Percentiles rank a stretch among this genome's conserved stretches.
These are phyloP conservation scores for Coreius guichenoti DNA, from an alignment of 2,797 vertebrate genomes.

Conservation along the genomic window DNA sequence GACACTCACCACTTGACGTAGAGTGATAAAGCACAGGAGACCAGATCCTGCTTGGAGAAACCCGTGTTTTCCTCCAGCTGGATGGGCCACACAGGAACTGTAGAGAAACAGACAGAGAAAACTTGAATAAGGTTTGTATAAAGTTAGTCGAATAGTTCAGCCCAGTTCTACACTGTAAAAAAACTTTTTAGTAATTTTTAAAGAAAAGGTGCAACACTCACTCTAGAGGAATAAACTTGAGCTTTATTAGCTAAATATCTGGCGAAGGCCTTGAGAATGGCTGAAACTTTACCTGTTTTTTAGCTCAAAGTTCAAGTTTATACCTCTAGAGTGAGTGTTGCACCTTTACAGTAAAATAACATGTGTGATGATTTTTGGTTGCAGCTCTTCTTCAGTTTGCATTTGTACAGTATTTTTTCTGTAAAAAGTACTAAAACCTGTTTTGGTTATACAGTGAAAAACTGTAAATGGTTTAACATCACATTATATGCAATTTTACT, in stretches of 20 bases:
- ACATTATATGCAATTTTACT: not conserved
- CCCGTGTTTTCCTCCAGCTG: slow-evolving; percentile 87
- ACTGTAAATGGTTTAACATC: too few relatives aligned
- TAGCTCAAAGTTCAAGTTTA: not conserved
- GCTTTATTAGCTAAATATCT: not conserved
- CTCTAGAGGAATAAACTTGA: not conserved
- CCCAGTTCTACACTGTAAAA: not conserved
- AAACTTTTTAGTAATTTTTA: not conserved
- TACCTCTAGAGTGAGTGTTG: not conserved
- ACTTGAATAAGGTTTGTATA: not conserved
- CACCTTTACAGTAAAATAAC: too few relatives aligned
- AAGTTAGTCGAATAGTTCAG: not conserved
- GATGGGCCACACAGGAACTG: slow-evolving; percentile 90
- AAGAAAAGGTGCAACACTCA: not conserved
- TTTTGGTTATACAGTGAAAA: too few relatives aligned
- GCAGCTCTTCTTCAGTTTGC: too few relatives aligned
- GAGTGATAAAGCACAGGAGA: slow-evolving; percentile 84
- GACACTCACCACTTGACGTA: slow-evolving; percentile 91
- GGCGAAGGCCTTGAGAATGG: not conserved
- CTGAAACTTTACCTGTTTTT: too few relatives aligned
- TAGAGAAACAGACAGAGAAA: not conserved
- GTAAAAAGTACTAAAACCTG: not conserved
- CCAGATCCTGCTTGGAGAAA: slow-evolving; percentile 87
- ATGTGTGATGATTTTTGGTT: not conserved
- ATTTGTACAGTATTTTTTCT: not conserved